A percentile compares a stretch with the other conserved stretches of the same genome.
These are phyloP conservation scores for Pocillopora damicornis DNA, from an alignment of 64 coral and sea anemone genomes.

Conservation along the genomic window DNA sequence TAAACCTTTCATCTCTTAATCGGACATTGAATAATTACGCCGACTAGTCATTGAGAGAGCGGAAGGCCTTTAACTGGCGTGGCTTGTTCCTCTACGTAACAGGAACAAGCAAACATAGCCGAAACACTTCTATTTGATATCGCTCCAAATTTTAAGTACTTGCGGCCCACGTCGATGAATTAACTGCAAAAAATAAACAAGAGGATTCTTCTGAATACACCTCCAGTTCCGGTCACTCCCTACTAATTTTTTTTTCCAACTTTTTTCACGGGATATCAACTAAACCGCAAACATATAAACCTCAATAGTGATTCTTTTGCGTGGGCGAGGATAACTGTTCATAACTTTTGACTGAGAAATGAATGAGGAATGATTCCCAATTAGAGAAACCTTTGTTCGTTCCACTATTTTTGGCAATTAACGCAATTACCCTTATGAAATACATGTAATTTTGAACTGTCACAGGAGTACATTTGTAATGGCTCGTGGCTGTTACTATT, in stretches of 20 bases:
- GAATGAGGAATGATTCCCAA: too few relatives aligned
- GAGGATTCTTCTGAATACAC: background rate
- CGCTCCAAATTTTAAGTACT: background rate
- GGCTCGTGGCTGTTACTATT: too few relatives aligned
- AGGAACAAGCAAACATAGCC: background rate
- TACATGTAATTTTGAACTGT: too few relatives aligned
- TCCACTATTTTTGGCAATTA: too few relatives aligned
- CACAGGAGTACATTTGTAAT: too few relatives aligned
- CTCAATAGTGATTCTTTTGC: background rate
- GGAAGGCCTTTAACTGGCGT: too few relatives aligned
- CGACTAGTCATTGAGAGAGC: too few relatives aligned
- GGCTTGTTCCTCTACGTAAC: background rate
- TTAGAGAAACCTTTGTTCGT: too few relatives aligned
- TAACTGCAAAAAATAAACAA: background rate
- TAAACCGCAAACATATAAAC: background rate
- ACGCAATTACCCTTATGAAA: too few relatives aligned
- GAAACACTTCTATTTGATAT: background rate
- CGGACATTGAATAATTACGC: too few relatives aligned
- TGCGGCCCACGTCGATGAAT: background rate
- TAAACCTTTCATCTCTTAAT: too few relatives aligned
- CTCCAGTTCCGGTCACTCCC: conserved; percentile 11
- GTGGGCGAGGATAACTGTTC: background rate
- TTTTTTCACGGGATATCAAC: background rate
- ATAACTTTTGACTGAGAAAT: too few relatives aligned
- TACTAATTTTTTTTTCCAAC: background rate